These are phyloP conservation scores for Drosophila athabasca DNA, from an alignment of 1,140 invertebrate genomes.

Conservation along the genomic window DNA sequence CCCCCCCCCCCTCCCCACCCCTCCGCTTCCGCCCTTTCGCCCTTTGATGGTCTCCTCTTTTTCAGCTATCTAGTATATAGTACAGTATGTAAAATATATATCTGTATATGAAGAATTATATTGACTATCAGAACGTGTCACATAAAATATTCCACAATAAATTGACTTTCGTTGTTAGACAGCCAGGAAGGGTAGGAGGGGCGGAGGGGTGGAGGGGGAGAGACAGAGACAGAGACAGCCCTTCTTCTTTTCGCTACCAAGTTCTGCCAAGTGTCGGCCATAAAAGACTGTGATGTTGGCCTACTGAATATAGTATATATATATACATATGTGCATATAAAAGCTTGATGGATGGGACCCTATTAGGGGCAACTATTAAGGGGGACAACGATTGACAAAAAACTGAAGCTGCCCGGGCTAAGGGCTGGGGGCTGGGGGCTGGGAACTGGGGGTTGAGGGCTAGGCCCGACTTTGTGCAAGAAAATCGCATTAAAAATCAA, in stretches of 20 bases:
- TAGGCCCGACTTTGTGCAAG: conserved; percentile 36
- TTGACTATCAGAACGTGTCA: conserved; percentile 81
- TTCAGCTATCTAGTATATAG: conserved; percentile 7
- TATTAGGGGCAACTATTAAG: conserved; percentile 74
- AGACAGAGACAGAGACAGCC: neutral
- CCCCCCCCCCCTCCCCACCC: no score
- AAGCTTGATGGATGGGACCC: conserved; percentile 41
- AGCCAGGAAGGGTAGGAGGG: conserved; percentile 6
- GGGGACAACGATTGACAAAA: conserved; percentile 53
- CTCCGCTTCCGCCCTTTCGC: no score
- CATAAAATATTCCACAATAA: conserved; percentile 81
- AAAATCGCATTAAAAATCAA: conserved; percentile 80
- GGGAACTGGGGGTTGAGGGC: no score
- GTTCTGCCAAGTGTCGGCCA: conserved; percentile 64
- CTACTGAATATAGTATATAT: conserved; percentile 32
- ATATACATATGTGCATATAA: conserved; percentile 13
- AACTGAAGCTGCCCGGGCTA: conserved; percentile 39
- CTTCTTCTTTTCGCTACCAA: conserved; percentile 54
- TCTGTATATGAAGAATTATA: conserved; percentile 69
- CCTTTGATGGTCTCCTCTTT: conserved; percentile 13
- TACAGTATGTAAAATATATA: conserved; percentile 20
- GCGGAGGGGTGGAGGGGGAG: no score
- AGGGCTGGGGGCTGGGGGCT: neutral
- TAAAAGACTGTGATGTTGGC: conserved; percentile 57
- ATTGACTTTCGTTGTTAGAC: conserved; percentile 72